Conservation (phyloP, 2,888 invertebrate species). For the Cantharis lateralis region DNA sequence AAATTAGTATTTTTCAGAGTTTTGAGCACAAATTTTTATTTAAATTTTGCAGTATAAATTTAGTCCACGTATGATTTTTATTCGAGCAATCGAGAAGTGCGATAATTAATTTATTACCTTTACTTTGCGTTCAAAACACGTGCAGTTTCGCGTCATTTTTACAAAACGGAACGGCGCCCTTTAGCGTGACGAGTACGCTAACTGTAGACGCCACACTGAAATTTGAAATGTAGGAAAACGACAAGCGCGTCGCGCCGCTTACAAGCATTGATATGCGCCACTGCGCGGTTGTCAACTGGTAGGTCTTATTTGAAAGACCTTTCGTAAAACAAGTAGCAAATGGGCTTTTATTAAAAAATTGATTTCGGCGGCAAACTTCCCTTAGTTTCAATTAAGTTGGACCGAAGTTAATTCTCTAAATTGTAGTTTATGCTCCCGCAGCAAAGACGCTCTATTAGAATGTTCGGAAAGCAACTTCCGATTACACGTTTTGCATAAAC, state of each 20-base stretch:
- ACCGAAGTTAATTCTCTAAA: neutral
- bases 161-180: conserved; percentile 10
- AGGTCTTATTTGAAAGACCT: conserved; percentile 15
- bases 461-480: neutral
- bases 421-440: neutral
- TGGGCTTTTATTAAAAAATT: neutral
- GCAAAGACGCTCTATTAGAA: neutral
- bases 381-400: neutral
- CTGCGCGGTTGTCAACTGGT: conserved; percentile 23
- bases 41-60: neutral
- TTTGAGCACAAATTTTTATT: neutral
- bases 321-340: neutral
- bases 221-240: conserved; percentile 14
- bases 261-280: conserved; percentile 24
- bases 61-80: neutral
- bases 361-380: neutral
- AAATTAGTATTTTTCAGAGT: neutral
- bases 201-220: conserved; percentile 24
- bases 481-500: neutral
- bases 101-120: neutral
- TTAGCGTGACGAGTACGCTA: conserved; percentile 19
- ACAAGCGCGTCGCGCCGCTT: conserved; percentile 21
- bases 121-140: conserved; percentile 8
- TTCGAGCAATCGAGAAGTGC: neutral
- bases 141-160: conserved; percentile 20